phyloP scores from a whole-genome alignment of 2,797 vertebrate species.

The Thalassophryne amazonica region DNA sequence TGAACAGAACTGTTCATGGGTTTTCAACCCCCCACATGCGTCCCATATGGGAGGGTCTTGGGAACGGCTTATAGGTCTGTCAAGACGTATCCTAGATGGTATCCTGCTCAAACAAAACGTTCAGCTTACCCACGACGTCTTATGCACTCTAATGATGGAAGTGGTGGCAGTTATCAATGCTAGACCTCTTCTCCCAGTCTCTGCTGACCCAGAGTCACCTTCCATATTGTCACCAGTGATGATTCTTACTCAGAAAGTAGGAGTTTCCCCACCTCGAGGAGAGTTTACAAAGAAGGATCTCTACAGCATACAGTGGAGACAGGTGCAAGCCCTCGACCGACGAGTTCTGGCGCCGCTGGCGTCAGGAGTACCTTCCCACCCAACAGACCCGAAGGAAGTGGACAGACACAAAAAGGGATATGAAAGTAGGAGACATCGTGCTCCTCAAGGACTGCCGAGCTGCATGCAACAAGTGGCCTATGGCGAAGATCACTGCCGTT shows the following conservation, averaged over 20 bases:
- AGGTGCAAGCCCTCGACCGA: not conserved
- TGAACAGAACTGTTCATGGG: not conserved
- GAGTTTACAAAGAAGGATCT: not conserved
- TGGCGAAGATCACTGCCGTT: no score
- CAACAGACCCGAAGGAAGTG: not conserved
- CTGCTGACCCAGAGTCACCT: no score
- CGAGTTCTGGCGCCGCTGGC: not conserved
- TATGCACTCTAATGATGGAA: no score
- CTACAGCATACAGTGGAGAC: not conserved
- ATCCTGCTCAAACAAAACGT: not conserved
- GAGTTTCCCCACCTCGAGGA: no score
- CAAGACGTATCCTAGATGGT: not conserved
- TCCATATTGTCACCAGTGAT: no score
- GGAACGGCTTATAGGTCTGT: not conserved
- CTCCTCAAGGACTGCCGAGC: no score
- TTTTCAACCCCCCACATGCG: not conserved
- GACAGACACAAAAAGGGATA: not conserved
- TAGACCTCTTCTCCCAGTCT: no score
- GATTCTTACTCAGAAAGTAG: no score
- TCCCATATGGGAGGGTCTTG: not conserved
- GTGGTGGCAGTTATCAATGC: no score
- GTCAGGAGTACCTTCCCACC: not conserved
- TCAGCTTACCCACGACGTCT: no score
- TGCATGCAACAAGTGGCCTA: no score
- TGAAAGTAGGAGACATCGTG: not conserved